Conservation (phyloP, 2,797 vertebrate species). For the Okamejei kenojei region DNA sequence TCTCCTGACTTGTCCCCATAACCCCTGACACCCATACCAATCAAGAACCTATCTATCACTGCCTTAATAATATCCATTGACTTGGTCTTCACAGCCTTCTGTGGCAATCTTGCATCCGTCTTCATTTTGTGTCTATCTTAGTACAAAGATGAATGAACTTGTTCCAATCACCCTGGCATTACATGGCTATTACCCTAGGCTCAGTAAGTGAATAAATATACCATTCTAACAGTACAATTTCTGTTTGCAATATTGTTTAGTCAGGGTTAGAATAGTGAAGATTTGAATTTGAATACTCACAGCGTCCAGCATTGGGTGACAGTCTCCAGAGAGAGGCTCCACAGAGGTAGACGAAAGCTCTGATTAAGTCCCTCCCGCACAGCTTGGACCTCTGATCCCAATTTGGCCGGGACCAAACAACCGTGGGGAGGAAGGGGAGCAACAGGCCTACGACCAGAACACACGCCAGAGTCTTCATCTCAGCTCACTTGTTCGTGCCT, state of each 20-base stretch:
- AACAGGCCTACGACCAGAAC: neutral
- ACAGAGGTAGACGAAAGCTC: slow-evolving; percentile 80
- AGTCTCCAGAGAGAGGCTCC: slow-evolving; percentile 76
- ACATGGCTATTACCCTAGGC: too few species aligned
- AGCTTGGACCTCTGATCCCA: slow-evolving; percentile 66
- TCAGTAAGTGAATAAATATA: neutral
- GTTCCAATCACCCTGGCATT: neutral
- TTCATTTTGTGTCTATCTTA: too few species aligned
- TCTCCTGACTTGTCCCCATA: too few species aligned
- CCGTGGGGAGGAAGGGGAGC: neutral
- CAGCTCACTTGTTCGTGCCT: neutral
- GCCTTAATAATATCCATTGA: too few species aligned
- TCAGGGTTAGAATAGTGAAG: neutral
- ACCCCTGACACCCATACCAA: too few species aligned
- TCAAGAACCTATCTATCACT: too few species aligned
- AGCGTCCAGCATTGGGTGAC: slow-evolving; percentile 39
- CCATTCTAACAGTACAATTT: neutral
- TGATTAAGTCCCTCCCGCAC: slow-evolving; percentile 80
- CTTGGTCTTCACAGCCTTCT: too few species aligned
- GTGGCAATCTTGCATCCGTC: too few species aligned
- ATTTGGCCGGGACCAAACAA: neutral
- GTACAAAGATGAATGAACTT: neutral
- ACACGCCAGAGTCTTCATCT: slow-evolving; percentile 9
- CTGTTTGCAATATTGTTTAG: neutral
- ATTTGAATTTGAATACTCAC: slow-evolving; percentile 14